These are phyloP conservation scores for Lasaia peninsularis DNA, from an alignment of 1,140 invertebrate genomes.

Conservation along the genomic window DNA sequence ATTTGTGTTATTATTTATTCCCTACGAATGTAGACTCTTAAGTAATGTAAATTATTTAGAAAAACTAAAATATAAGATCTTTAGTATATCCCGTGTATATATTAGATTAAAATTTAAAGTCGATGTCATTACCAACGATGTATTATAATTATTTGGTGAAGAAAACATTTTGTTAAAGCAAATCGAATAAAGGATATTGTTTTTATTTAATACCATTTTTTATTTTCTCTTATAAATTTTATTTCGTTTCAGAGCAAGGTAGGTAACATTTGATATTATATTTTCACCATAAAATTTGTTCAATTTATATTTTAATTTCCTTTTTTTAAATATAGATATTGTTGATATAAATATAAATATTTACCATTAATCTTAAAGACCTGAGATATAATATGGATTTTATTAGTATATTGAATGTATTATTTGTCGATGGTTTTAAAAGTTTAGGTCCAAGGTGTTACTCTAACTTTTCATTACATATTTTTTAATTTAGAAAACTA, in stretches of 20 bases:
- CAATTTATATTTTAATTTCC: too few relatives aligned
- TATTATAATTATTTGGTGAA: conserved; percentile 56
- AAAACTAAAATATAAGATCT: conserved; percentile 47
- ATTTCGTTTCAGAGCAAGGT: background rate
- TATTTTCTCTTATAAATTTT: conserved; percentile 34
- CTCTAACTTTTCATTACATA: too few relatives aligned
- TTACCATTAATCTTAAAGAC: too few relatives aligned
- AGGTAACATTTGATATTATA: too few relatives aligned
- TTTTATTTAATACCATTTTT: conserved; percentile 71
- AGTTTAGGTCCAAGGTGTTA: too few relatives aligned
- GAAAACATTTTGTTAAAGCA: conserved; percentile 69
- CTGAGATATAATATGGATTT: too few relatives aligned
- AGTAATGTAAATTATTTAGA: conserved; percentile 54
- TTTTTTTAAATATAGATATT: too few relatives aligned
- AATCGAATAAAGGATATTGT: conserved; percentile 73
- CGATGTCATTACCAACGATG: conserved; percentile 73
- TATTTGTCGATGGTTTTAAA: too few relatives aligned
- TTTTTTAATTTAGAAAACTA: too few relatives aligned
- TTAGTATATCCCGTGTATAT: conserved; percentile 60
- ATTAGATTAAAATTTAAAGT: conserved; percentile 59
- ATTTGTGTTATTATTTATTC: conserved; percentile 67
- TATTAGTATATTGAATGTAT: too few relatives aligned
- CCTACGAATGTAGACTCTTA: conserved; percentile 43
- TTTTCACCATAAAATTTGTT: too few relatives aligned
- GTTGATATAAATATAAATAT: too few relatives aligned